These are phyloP conservation scores for Saccopteryx leptura DNA, from an alignment of 2,113 vertebrate genomes.

Conservation along the genomic window DNA sequence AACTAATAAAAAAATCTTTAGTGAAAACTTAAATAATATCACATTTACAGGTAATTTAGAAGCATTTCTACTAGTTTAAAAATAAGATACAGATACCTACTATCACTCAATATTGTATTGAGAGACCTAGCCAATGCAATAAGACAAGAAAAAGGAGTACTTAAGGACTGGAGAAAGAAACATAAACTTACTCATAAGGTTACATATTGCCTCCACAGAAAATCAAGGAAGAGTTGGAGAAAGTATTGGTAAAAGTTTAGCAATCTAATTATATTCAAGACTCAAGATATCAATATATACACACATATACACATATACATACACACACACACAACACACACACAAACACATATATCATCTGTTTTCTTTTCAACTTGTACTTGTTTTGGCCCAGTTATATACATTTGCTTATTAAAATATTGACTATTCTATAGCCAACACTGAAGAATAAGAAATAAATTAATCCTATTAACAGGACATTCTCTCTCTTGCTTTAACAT, in stretches of 20 bases:
- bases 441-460: conserved; percentile 13
- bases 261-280: neutral
- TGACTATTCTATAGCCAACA: neutral
- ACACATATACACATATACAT: no score
- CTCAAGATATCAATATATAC: neutral
- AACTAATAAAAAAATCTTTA: neutral
- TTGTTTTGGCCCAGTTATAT: neutral
- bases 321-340: no score
- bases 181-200: neutral
- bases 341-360: neutral
- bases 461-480: neutral
- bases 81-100: neutral
- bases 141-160: conserved; percentile 45
- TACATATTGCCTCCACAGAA: neutral
- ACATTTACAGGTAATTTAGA: conserved; percentile 29
- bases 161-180: neutral
- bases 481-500: neutral
- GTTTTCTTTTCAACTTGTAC: conserved; percentile 34
- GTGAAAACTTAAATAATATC: conserved; percentile 35
- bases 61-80: conserved; percentile 6
- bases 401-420: neutral
- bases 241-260: neutral
- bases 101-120: neutral
- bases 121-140: neutral
- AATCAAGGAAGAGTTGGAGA: conserved; percentile 20